Percentiles rank a stretch among this genome's conserved stretches.
phyloP scores from a whole-genome alignment of 1,140 invertebrate species.

The Trigoniulus corallinus region DNA sequence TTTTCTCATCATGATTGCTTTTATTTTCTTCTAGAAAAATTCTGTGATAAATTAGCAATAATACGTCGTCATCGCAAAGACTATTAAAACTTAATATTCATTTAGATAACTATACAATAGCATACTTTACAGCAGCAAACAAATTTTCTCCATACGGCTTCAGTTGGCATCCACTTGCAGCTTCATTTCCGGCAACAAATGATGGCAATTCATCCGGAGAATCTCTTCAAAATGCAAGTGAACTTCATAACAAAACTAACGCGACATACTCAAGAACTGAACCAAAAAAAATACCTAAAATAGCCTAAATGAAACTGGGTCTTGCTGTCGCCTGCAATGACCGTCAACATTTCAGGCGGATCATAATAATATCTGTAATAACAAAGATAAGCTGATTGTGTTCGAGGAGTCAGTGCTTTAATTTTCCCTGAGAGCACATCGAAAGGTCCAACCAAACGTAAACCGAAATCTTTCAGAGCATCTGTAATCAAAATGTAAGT shows the following conservation, averaged over 20 bases:
- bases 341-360: conserved; percentile 74
- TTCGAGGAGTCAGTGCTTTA: conserved; percentile 31
- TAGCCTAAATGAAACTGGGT: conserved; percentile 71
- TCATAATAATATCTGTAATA: conserved; percentile 89
- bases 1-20: conserved; percentile 12
- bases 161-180: conserved; percentile 45
- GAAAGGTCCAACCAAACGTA: conserved; percentile 68
- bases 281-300: conserved; percentile 44
- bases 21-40: neutral
- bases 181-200: conserved; percentile 58
- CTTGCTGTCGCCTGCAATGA: conserved; percentile 46
- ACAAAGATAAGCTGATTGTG: conserved; percentile 40
- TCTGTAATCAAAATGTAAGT: conserved; percentile 25
- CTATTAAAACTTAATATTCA: too few species aligned
- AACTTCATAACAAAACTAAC: too few species aligned
- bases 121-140: conserved; percentile 53
- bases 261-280: too few species aligned
- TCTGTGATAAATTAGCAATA: too few species aligned
- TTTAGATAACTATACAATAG: too few species aligned
- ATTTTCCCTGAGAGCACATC: conserved; percentile 58
- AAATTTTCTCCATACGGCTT: conserved; percentile 57
- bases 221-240: conserved; percentile 36
- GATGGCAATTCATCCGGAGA: conserved; percentile 49
- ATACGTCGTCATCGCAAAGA: too few species aligned
- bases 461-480: conserved; percentile 40